A percentile compares a stretch with the other conserved stretches of the same genome.
Evolutionary conservation across 2,113 vertebrate genomes (phyloP).

Genomic region (Saccopteryx bilineata): DNA sequence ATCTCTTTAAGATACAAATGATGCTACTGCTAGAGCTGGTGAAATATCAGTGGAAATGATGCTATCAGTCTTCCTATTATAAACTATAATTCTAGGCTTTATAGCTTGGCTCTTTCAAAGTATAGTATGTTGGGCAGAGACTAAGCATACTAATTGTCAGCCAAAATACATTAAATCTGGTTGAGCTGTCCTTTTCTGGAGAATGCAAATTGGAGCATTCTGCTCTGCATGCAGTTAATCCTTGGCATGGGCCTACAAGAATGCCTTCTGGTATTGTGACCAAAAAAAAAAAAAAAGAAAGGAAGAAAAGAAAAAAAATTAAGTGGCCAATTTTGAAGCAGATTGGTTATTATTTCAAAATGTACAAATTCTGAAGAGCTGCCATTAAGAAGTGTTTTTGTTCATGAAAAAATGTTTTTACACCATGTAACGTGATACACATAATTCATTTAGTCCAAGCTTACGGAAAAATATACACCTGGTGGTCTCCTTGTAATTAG

Average conservation of each 20-base stretch:
- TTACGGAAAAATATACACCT: not conserved
- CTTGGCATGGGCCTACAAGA: constrained; percentile 44
- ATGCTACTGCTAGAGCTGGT: not conserved
- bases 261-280: constrained; percentile 53
- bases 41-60: constrained; percentile 64
- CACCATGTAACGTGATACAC: not conserved
- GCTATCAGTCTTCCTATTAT: constrained; percentile 79
- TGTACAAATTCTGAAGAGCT: not conserved
- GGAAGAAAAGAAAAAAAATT: not conserved
- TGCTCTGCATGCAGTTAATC: constrained; percentile 31
- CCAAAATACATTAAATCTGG: constrained; percentile 80
- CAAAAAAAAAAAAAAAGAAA: not conserved
- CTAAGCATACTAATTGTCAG: constrained; percentile 80
- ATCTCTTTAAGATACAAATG: constrained; percentile 75
- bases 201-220: constrained; percentile 66
- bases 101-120: constrained; percentile 76
- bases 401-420: constrained; percentile 8
- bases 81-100: constrained; percentile 82
- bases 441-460: not conserved
- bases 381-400: not conserved
- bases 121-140: constrained; percentile 77
- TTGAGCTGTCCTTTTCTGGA: constrained; percentile 74
- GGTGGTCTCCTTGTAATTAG: not conserved
- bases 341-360: constrained; percentile 52
- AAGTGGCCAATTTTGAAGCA: constrained; percentile 51